Evolutionary conservation across 2,888 invertebrate species (phyloP), one percentile per base, ranked within the genome.

Genomic region (Drosophila silvestris): DNA sequence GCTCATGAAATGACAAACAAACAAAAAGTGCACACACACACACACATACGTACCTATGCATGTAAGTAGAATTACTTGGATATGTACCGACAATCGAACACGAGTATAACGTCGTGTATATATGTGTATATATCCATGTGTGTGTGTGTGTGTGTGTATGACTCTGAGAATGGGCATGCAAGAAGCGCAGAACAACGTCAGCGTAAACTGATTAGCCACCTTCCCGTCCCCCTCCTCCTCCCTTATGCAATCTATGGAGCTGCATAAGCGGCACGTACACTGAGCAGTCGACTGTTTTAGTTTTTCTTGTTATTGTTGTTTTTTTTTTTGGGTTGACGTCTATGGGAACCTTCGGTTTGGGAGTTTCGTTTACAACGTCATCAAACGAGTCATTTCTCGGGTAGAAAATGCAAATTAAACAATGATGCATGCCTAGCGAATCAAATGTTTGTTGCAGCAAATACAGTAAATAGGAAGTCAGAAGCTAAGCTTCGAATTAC

Each of bases 121-220:
- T 53, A 61, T 52, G 32, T 54, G 22, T 53, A 2, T 33, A 50
- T 58, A 16, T 54, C 16, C 32, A 37, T 51, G 5, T 62, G 39
- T 58, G 9, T 65, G 44, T 65, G 37, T 64, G 63, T 59, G 44
- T 73, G 44, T 76, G 60, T 76, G 63, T 54, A 33, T 68, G 56
- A 69, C 77, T 72, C 72, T 57, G 78, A 81, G 81, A 73, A 81
- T 78, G 82, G 63, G 78, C 77, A 77, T 79, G 78, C 69, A 79
- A 79, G 82, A 81, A 79, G 62, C 72, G 44, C 57, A 78, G 64
- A 82, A 83, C 90, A 71, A 77, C 90, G 86, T 86, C 86, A 86
- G 90, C 86, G 86, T 89, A 90, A 90, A 86, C 89, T 90, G 90
- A 90, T 86, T 90, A 88, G 57, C 81, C 81, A 70, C 53, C 69